phyloP scores from a whole-genome alignment of 2,797 vertebrate genomes.

The Darevskia nairensis region DNA sequence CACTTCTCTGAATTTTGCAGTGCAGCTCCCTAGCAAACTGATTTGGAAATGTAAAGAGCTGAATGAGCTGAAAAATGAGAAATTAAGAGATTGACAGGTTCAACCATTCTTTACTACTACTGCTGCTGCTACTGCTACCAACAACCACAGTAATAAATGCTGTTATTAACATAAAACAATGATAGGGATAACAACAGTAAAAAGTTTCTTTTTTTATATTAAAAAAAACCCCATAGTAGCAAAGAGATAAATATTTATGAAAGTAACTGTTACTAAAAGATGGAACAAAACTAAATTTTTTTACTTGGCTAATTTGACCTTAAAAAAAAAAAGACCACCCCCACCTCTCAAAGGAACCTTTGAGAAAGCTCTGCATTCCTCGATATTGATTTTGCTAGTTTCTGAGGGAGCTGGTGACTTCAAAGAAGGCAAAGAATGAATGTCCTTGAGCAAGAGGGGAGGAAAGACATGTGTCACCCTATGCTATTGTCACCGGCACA shows the following conservation, averaged over 20 bases:
- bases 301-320: slow-evolving; percentile 47
- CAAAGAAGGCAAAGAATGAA: slow-evolving; percentile 45
- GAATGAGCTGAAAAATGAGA: no score
- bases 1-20: no score
- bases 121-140: no score
- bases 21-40: no score
- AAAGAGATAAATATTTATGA: slow-evolving; percentile 28
- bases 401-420: slow-evolving; percentile 40
- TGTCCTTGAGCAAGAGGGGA: slow-evolving; percentile 60
- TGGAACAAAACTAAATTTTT: slow-evolving; percentile 28
- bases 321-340: slow-evolving; percentile 61
- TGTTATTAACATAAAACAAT: background rate
- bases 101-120: no score
- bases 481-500: slow-evolving; percentile 23
- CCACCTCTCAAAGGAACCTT: slow-evolving; percentile 57
- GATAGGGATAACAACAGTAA: background rate
- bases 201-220: background rate
- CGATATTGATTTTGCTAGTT: slow-evolving; percentile 55
- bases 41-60: no score
- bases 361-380: slow-evolving; percentile 55
- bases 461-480: slow-evolving; percentile 6
- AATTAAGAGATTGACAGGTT: no score
- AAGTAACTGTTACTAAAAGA: slow-evolving; percentile 26
- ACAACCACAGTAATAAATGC: no score
- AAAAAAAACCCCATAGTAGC: background rate